Evolutionary conservation across 2,888 invertebrate species (phyloP).

Genomic region (Campoplex nolae): DNA sequence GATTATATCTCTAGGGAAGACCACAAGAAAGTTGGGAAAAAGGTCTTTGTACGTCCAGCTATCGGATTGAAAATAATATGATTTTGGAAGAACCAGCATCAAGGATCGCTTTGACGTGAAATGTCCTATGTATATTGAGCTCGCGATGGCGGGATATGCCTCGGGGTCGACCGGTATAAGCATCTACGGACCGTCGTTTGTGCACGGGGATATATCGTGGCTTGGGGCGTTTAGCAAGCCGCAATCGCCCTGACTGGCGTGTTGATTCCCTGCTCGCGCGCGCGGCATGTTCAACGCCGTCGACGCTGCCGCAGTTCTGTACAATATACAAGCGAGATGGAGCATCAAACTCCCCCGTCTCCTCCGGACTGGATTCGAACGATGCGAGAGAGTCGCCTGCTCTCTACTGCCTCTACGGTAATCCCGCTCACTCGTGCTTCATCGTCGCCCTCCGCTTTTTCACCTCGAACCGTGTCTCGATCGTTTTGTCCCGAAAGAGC

Average conservation of each 20-base stretch:
- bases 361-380: conserved; percentile 68
- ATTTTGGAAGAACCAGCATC: neutral
- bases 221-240: conserved; percentile 81
- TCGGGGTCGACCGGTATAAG: conserved; percentile 79
- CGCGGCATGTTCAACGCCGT: conserved; percentile 62
- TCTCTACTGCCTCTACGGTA: conserved; percentile 70
- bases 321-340: conserved; percentile 64
- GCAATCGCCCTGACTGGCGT: conserved; percentile 80
- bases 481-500: conserved; percentile 30
- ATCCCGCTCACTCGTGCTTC: conserved; percentile 65
- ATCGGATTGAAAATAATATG: neutral
- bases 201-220: conserved; percentile 74
- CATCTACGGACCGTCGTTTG: conserved; percentile 76
- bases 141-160: conserved; percentile 50
- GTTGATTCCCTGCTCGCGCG: conserved; percentile 76
- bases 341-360: conserved; percentile 73
- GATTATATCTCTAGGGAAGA: neutral
- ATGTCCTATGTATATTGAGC: conserved; percentile 24
- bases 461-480: conserved; percentile 35
- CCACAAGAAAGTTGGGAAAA: neutral
- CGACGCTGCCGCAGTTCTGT: conserved; percentile 57
- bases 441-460: conserved; percentile 33
- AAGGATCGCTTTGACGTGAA: neutral
- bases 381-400: conserved; percentile 63
- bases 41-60: too few species aligned